Conservation (phyloP, 2,113 vertebrate species). For the Chiloscyllium plagiosum region DNA sequence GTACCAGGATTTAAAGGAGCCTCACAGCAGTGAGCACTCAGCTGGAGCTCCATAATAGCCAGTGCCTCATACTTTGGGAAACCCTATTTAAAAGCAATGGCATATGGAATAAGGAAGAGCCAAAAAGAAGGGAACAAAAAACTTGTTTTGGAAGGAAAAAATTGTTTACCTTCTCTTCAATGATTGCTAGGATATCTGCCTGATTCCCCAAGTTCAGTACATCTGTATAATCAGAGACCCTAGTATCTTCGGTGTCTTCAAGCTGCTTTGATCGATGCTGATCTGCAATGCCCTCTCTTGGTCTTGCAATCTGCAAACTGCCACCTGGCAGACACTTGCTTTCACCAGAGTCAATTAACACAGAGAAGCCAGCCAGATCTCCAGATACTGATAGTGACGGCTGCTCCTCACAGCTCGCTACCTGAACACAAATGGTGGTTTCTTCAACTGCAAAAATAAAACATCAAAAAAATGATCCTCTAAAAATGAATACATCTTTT, state of each 20-base stretch:
- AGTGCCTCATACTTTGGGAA: too few species aligned
- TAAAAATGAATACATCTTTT: not conserved
- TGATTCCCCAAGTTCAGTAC: slow-evolving; percentile 90
- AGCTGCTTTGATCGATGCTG: slow-evolving; percentile 77
- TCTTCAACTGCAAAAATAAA: slow-evolving; percentile 24
- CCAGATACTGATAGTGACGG: slow-evolving; percentile 47
- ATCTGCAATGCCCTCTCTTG: slow-evolving; percentile 66
- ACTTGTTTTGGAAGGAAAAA: not conserved
- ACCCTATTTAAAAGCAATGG: not conserved
- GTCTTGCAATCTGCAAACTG: slow-evolving; percentile 56
- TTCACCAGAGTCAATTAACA: slow-evolving; percentile 75
- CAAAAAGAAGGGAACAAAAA: not conserved
- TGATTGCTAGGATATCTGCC: slow-evolving; percentile 95
- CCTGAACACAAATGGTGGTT: slow-evolving; percentile 31
- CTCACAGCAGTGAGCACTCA: too few species aligned
- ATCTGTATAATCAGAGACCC: slow-evolving; percentile 87
- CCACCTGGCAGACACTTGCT: slow-evolving; percentile 65
- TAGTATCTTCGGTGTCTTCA: slow-evolving; percentile 83
- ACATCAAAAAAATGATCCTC: not conserved
- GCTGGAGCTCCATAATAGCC: too few species aligned
- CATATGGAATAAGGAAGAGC: too few species aligned
- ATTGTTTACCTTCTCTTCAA: slow-evolving; percentile 89
- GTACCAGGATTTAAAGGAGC: too few species aligned
- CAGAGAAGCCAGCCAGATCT: slow-evolving; percentile 71
- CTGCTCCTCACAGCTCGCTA: slow-evolving; percentile 28